phyloP scores from a whole-genome alignment of 2,113 vertebrate genomes.

The Trogon melanurus region DNA sequence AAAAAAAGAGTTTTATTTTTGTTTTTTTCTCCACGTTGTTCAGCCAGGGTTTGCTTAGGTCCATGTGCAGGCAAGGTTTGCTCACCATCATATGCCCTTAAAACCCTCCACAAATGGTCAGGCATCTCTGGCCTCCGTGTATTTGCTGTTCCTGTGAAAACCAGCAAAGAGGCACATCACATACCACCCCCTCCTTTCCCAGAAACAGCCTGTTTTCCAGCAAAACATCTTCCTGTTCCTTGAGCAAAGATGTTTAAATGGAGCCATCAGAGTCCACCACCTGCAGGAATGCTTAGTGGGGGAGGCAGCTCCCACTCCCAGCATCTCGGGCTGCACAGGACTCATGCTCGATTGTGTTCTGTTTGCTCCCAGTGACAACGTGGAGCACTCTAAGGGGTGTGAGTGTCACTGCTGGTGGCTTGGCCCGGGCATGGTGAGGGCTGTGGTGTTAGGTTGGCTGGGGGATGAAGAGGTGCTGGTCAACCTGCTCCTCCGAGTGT shows the following conservation, averaged over 20 bases:
- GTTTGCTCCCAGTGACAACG: neutral
- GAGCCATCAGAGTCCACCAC: neutral
- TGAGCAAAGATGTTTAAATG: accelerated
- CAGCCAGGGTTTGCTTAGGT: neutral
- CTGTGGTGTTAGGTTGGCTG: neutral
- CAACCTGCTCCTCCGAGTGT: neutral
- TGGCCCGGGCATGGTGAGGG: accelerated
- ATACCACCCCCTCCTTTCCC: neutral
- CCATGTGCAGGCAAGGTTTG: neutral
- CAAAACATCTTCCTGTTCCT: neutral
- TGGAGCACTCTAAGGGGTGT: neutral
- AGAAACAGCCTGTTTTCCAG: neutral
- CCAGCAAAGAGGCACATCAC: neutral
- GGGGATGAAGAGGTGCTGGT: neutral
- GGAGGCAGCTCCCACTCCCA: neutral
- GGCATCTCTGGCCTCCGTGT: neutral
- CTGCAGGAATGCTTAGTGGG: neutral
- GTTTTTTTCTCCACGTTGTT: neutral
- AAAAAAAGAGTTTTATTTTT: neutral
- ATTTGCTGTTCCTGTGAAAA: neutral
- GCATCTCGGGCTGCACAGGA: neutral
- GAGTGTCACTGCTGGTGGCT: neutral
- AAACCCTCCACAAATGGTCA: neutral
- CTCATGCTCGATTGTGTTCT: accelerated
- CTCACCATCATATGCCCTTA: neutral